Evolutionary conservation across 2,888 invertebrate species (phyloP), one percentile per base, ranked within the genome.

Genomic region (Apamea anceps): DNA sequence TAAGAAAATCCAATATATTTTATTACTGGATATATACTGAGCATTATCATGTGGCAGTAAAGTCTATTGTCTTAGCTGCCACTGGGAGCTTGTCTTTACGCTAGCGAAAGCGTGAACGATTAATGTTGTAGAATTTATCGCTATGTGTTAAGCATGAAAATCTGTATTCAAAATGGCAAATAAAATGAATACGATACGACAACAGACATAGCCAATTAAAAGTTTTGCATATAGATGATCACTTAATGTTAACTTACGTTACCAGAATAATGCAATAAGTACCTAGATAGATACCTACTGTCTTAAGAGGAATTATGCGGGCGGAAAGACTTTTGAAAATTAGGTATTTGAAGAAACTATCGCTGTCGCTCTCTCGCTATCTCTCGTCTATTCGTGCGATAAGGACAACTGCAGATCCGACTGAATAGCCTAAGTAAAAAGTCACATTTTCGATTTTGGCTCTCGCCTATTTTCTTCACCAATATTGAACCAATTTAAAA

Each of bases 71-170:
- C 42, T 73, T 42, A 65, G 54, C 45, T 25, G 21, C 32, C 51
- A 54, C 15, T 71, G 28, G 42, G 57, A 75, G 65, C 48, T 70
- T n/a, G 57, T 67, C 67, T 71, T 45, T 57, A 25, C 45, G 65
- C 63, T 54, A 79, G 80, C 62, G 80, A 84, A 83, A 83, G 77
- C 84, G 84, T 84, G 72, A 77, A 77, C 63, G 60, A 72, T 84
- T 84, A 70, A 79, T 72, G 65, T 68, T 73, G 32, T 65, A 65
- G 67, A 81, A 81, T 75, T 71, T 81, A 71, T 65, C 28, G 54
- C 65, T 48, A 37, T 60, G 60, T 66, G 57, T 54, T 79, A 57
- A 45, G 63, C 63, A 48, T 65, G 70, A 57, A 32, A n/a, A 79
- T 79, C 63, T 65, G 63, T 45, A 70, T 65, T 54, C 48, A 71